These are phyloP conservation scores for Nyctalus aviator DNA, from an alignment of 2,797 vertebrate genomes.

Conservation along the genomic window DNA sequence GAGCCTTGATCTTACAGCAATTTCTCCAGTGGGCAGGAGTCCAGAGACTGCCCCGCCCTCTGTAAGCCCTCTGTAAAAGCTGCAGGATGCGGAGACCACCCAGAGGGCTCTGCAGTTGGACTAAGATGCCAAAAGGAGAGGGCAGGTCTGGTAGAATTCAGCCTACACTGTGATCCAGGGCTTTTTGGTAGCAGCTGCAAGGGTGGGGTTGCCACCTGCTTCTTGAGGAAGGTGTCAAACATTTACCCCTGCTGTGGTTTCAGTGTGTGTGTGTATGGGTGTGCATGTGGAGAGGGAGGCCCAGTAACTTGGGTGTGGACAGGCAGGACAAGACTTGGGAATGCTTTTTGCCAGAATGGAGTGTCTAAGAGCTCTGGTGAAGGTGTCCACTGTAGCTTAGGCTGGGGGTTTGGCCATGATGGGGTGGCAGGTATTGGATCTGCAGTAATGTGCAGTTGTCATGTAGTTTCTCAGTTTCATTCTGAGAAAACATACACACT, in stretches of 20 bases:
- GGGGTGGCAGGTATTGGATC: slow-evolving; percentile 62
- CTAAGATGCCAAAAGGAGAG: slow-evolving; percentile 23
- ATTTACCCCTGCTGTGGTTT: slow-evolving; percentile 53
- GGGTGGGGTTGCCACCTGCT: slow-evolving; percentile 58
- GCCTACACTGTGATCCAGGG: background rate
- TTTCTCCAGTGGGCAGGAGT: slow-evolving; percentile 43
- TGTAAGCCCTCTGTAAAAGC: background rate
- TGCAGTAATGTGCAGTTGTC: slow-evolving; percentile 75
- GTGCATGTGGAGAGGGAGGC: background rate
- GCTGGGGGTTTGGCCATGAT: background rate
- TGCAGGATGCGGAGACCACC: slow-evolving; percentile 63
- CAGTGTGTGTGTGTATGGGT: background rate
- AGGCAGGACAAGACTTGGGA: slow-evolving; percentile 18
- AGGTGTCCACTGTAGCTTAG: slow-evolving; percentile 48
- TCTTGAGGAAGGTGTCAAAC: slow-evolving; percentile 33
- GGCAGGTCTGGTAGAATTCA: background rate
- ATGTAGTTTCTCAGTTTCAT: slow-evolving; percentile 67
- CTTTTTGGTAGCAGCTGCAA: slow-evolving; percentile 37
- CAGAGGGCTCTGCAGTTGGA: background rate
- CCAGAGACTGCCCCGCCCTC: slow-evolving; percentile 68
- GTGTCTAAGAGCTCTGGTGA: slow-evolving; percentile 51
- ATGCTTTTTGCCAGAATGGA: slow-evolving; percentile 40
- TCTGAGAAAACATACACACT: slow-evolving; percentile 40
- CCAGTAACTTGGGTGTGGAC: background rate
- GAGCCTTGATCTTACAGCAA: slow-evolving; percentile 56